Evolutionary conservation across 2,797 vertebrate species (phyloP).

Genomic region (Carapus acus): DNA sequence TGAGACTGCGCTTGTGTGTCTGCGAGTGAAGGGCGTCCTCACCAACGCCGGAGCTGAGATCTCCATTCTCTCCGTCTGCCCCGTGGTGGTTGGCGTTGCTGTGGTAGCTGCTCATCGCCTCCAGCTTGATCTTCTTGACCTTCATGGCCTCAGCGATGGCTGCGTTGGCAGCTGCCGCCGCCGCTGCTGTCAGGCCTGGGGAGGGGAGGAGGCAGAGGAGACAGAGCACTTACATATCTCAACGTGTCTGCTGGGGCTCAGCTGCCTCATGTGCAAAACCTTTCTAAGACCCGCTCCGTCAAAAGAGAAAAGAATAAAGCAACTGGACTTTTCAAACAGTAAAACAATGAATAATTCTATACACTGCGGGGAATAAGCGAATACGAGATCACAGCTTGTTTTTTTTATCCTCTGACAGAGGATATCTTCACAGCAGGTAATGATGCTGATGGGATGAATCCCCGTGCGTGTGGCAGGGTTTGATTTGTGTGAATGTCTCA

Average conservation of each 20-base stretch:
- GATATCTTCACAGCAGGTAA: conserved; percentile 61
- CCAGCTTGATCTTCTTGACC: conserved; percentile 99
- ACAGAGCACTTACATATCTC: conserved; percentile 52
- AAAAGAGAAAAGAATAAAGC: conserved; percentile 29
- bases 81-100: conserved; percentile 91
- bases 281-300: conserved; percentile 42
- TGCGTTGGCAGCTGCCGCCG: conserved; percentile 94
- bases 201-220: conserved; percentile 55
- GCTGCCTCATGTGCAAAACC: conserved; percentile 53
- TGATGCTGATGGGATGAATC: conserved; percentile 63
- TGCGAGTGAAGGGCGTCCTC: conserved; percentile 66
- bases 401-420: conserved; percentile 61
- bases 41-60: conserved; percentile 94
- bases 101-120: conserved; percentile 99
- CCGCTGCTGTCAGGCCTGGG: conserved; percentile 93
- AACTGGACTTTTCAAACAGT: conserved; percentile 49
- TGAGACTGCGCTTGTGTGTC: background rate
- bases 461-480: conserved; percentile 51
- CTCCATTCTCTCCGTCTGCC: conserved; percentile 91
- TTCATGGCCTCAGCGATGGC: conserved; percentile 99
- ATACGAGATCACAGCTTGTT: conserved; percentile 49
- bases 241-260: conserved; percentile 55
- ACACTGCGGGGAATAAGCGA: conserved; percentile 49
- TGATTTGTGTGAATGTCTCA: conserved; percentile 64
- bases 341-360: conserved; percentile 66